A percentile compares a stretch with the other conserved stretches of the same genome.
These are phyloP conservation scores for Babylonia areolata DNA, from an alignment of 1,140 invertebrate genomes.

Conservation along the genomic window DNA sequence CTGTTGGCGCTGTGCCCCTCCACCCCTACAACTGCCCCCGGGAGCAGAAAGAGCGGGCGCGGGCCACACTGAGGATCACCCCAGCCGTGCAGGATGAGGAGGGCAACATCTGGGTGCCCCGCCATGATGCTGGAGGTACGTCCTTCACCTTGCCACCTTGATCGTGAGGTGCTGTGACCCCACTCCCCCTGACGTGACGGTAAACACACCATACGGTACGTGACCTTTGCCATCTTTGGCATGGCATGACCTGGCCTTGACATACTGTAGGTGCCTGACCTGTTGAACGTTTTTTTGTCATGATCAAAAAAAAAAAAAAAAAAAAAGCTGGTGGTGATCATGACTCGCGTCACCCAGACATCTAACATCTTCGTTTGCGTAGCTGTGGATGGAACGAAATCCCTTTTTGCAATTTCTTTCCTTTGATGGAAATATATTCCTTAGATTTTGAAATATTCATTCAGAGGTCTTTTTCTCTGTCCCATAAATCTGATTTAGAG, in stretches of 20 bases:
- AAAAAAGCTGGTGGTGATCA: not conserved
- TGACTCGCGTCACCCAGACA: not conserved
- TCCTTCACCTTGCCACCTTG: constrained; percentile 36
- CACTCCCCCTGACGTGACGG: not conserved
- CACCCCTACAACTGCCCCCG: constrained; percentile 42
- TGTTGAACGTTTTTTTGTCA: not conserved
- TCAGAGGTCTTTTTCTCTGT: too few relatives aligned
- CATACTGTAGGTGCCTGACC: constrained; percentile 20
- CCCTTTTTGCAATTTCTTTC: not conserved
- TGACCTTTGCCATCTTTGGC: constrained; percentile 32
- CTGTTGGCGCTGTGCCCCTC: constrained; percentile 4
- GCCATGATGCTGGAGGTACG: constrained; percentile 46
- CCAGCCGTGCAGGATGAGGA: constrained; percentile 57
- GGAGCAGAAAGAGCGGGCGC: constrained; percentile 56
- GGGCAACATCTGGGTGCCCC: constrained; percentile 64
- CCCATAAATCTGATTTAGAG: too few relatives aligned
- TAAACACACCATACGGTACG: not conserved
- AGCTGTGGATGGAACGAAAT: not conserved
- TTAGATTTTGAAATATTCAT: too few relatives aligned
- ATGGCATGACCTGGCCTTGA: constrained; percentile 32
- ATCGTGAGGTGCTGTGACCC: constrained; percentile 11
- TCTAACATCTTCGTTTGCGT: constrained; percentile 9
- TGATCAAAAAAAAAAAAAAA: too few relatives aligned
- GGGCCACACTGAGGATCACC: constrained; percentile 58
- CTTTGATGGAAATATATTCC: too few relatives aligned